A percentile compares a stretch with the other conserved stretches of the same genome.
phyloP scores from a whole-genome alignment of 2,888 invertebrate species.

The Xestia c-nigrum region DNA sequence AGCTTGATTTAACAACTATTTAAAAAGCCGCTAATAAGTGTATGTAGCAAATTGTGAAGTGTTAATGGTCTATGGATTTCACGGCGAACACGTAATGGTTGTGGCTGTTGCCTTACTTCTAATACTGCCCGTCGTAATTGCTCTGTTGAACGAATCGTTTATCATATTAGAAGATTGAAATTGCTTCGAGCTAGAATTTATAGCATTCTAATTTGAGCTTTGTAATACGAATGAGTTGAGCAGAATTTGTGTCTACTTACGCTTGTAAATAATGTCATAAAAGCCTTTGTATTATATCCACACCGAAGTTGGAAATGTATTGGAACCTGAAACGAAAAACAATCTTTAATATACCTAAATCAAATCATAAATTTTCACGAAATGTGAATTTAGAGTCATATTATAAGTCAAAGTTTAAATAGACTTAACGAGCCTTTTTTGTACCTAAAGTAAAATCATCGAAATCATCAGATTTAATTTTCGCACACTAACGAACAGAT shows the following conservation, averaged over 20 bases:
- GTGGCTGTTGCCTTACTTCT: conserved; percentile 74
- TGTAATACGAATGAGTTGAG: conserved; percentile 70
- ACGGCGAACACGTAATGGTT: conserved; percentile 75
- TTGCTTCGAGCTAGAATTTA: conserved; percentile 76
- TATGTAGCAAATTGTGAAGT: conserved; percentile 76
- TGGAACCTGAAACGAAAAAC: background rate
- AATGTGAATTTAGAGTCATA: background rate
- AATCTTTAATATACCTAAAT: background rate
- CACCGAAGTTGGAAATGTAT: background rate
- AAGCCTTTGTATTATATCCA: conserved; percentile 15
- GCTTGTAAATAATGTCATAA: conserved; percentile 47
- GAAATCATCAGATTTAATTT: conserved; percentile 39
- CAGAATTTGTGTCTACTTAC: conserved; percentile 60
- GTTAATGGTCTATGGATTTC: conserved; percentile 82
- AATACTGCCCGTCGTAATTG: conserved; percentile 80
- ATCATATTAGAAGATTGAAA: conserved; percentile 84
- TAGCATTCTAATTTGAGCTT: conserved; percentile 76
- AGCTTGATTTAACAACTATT: conserved; percentile 50
- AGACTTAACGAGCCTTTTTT: conserved; percentile 3
- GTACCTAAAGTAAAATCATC: conserved; percentile 7
- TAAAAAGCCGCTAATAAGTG: conserved; percentile 61
- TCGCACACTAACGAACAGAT: conserved; percentile 46
- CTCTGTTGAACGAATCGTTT: conserved; percentile 86
- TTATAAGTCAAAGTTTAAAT: conserved; percentile 19
- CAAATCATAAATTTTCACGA: background rate